Evolutionary conservation across 2,113 vertebrate genomes (phyloP).

Genomic region (Antigone vipio): DNA sequence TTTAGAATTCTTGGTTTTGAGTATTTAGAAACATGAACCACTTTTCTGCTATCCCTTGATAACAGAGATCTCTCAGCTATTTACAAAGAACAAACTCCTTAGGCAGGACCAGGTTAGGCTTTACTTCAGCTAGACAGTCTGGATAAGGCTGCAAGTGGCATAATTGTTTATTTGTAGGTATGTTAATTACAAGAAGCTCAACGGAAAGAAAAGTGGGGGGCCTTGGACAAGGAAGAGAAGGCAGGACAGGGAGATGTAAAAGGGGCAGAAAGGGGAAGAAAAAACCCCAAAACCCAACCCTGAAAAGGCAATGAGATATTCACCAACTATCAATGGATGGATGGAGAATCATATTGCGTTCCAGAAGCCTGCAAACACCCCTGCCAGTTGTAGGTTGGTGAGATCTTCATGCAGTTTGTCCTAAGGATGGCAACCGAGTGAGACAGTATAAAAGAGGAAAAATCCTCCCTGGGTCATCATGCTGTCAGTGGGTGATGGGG

Average conservation of each 20-base stretch:
- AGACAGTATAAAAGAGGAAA: background rate
- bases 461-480: background rate
- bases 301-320: background rate
- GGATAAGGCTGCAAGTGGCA: background rate
- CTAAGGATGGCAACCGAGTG: background rate
- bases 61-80: background rate
- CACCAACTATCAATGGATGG: background rate
- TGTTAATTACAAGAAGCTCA: background rate
- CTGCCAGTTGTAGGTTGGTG: background rate
- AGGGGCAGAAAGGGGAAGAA: background rate
- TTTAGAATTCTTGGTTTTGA: background rate
- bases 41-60: background rate
- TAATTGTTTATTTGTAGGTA: background rate
- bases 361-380: background rate
- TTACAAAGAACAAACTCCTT: background rate
- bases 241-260: background rate
- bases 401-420: background rate
- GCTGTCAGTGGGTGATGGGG: background rate
- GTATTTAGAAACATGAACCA: background rate
- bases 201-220: background rate
- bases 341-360: background rate
- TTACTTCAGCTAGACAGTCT: background rate
- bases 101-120: background rate
- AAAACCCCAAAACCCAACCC: background rate
- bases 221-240: background rate